Evolutionary conservation across 2,797 vertebrate species (phyloP), one percentile per base, ranked within the genome.

Genomic region (Semaprochilodus insignis): DNA sequence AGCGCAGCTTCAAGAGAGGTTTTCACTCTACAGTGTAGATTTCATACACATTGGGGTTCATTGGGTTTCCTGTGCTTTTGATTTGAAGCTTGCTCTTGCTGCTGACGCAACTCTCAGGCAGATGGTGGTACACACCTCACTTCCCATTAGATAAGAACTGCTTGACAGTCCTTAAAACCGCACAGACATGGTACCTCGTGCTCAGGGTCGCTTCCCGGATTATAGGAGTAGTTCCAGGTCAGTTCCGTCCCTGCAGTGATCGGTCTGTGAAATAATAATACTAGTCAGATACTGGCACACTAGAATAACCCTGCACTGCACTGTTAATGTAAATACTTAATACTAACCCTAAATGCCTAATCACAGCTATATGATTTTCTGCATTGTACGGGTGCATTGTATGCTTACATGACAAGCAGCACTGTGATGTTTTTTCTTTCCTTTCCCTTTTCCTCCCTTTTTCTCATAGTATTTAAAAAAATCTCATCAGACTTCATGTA

Each of bases 221-320:
- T 62, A 0, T 88, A 67, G 0, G 91, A 94, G 88, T 96, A 97
- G 87, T 97, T 93, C 97, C 97, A 99, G 0, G 96, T 98, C 83
- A 99, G 94, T 90, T 99, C 98, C 0, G 96, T 94, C 87, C 97
- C 97, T 36, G 97, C 96, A 91, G 93, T 96, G 87, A 99, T 91
- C 6, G 90, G 89, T 80, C 97, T 99, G 91, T 78, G 85, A 92
- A 91, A 85, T 4, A 91, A 87, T 88, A 87, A 48, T 34, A 17
- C 16, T 15, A 48, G n/a, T 67, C 52, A 62, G 40, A 67, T 27
- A 65, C 6, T 40, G 55, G 19, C 31, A 6, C 44, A 13, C 44
- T 11, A 10, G 7, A 3, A 17, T 55, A 8, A 31, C 19, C n/a
- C 25, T 40, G 23, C 51, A 62, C 2, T 14, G 23, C 60, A 44